Percentiles rank a stretch among this genome's conserved stretches.
These are phyloP conservation scores for Periphyllus acericola DNA, from an alignment of 2,888 invertebrate species.

Conservation along the genomic window DNA sequence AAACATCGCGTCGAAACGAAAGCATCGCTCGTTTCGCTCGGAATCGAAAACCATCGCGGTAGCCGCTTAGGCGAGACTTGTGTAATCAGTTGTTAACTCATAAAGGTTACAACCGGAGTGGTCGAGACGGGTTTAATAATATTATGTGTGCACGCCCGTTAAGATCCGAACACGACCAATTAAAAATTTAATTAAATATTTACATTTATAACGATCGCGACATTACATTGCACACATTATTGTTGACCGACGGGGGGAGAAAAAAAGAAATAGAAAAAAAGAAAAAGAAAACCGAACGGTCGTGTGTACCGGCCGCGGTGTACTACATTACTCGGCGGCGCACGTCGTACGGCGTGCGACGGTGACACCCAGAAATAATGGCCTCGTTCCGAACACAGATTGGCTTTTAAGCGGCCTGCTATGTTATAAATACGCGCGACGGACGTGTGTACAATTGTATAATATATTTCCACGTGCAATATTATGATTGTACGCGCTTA, in stretches of 20 bases:
- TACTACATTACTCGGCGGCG: neutral
- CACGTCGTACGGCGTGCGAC: neutral
- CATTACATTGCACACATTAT: neutral
- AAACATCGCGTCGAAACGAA: too few species aligned
- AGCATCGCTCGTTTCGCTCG: too few species aligned
- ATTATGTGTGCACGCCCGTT: slow-evolving; percentile 6
- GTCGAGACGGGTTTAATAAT: slow-evolving; percentile 44
- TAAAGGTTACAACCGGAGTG: slow-evolving; percentile 45
- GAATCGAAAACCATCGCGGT: neutral
- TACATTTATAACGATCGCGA: slow-evolving; percentile 52
- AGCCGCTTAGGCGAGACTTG: neutral
- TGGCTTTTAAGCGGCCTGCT: slow-evolving; percentile 54
- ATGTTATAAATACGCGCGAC: neutral
- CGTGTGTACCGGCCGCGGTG: neutral
- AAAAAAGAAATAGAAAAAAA: neutral
- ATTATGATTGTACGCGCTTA: neutral
- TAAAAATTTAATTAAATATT: slow-evolving; percentile 57
- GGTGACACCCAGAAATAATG: slow-evolving; percentile 57
- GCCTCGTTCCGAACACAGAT: slow-evolving; percentile 55
- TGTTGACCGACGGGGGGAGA: neutral
- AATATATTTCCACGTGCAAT: neutral
- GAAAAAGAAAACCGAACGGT: neutral
- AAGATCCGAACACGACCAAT: slow-evolving; percentile 50
- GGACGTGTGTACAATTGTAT: neutral
- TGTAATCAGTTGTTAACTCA: slow-evolving; percentile 45